These are phyloP conservation scores for Diarsia brunnea DNA, from an alignment of 2,888 invertebrate species.

Conservation along the genomic window DNA sequence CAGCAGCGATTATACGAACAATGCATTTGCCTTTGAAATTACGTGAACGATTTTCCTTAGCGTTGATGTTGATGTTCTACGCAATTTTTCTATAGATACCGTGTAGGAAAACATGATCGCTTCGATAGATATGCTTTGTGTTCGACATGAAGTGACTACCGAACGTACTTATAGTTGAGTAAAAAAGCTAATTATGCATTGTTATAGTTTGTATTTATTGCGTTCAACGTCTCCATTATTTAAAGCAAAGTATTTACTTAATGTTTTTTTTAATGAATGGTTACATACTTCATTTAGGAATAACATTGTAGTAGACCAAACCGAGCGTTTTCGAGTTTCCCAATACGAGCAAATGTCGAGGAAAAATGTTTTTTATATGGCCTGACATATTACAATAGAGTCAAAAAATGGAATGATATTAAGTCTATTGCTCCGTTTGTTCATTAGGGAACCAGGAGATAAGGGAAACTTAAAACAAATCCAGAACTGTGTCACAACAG, in stretches of 20 bases:
- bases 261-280: neutral
- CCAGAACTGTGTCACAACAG: neutral
- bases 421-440: neutral
- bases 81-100: slow-evolving; percentile 28
- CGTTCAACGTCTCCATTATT: slow-evolving; percentile 6
- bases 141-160: slow-evolving; percentile 10
- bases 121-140: slow-evolving; percentile 16
- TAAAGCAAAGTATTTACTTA: slow-evolving; percentile 5
- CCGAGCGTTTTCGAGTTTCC: neutral
- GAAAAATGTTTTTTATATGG: neutral
- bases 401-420: neutral
- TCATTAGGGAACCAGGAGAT: neutral
- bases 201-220: slow-evolving; percentile 27
- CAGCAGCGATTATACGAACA: slow-evolving; percentile 34
- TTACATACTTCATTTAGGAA: neutral
- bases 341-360: neutral
- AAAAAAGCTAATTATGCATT: slow-evolving; percentile 24
- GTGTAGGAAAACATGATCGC: slow-evolving; percentile 6
- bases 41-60: slow-evolving; percentile 37
- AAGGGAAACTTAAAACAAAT: no score
- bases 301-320: slow-evolving; percentile 4
- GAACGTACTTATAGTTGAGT: neutral
- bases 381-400: neutral
- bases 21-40: slow-evolving; percentile 47
- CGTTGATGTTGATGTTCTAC: slow-evolving; percentile 8